Percentiles rank a stretch among this genome's conserved stretches.
These are phyloP conservation scores for Ammodytes dubius DNA, from an alignment of 2,113 vertebrate genomes.

Conservation along the genomic window DNA sequence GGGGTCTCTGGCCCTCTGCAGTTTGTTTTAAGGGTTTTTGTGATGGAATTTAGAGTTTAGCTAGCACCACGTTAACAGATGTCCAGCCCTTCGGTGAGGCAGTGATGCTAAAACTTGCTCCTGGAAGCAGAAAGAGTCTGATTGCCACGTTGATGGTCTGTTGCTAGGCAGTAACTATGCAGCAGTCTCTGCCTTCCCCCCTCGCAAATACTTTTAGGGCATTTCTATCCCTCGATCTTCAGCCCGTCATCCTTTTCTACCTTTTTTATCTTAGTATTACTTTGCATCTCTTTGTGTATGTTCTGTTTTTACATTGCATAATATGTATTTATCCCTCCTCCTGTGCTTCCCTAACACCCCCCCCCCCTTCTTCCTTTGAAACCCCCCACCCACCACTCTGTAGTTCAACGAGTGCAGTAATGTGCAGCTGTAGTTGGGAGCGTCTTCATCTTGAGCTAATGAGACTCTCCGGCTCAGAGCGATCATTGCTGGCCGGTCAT, in stretches of 20 bases:
- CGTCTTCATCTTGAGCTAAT: slow-evolving; percentile 42
- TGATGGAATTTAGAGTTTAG: slow-evolving; percentile 45
- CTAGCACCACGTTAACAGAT: slow-evolving; percentile 13
- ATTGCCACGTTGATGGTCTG: slow-evolving; percentile 73
- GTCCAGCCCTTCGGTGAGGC: slow-evolving; percentile 28
- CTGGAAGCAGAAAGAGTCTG: slow-evolving; percentile 61
- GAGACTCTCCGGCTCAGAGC: slow-evolving; percentile 21
- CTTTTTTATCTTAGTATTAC: background rate
- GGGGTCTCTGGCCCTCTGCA: slow-evolving; percentile 47
- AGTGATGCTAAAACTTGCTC: slow-evolving; percentile 61
- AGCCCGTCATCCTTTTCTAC: background rate
- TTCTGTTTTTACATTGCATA: slow-evolving; percentile 9
- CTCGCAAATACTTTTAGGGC: slow-evolving; percentile 47
- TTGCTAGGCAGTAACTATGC: slow-evolving; percentile 87
- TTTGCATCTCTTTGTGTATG: background rate
- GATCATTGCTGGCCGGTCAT: slow-evolving; percentile 44
- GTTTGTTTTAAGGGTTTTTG: slow-evolving; percentile 32
- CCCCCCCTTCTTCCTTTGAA: background rate
- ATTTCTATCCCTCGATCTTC: slow-evolving; percentile 12
- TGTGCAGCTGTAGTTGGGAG: slow-evolving; percentile 62
- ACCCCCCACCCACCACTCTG: slow-evolving; percentile 44
- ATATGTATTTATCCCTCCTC: slow-evolving; percentile 23
- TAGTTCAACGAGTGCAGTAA: slow-evolving; percentile 69
- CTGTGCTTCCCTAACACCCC: slow-evolving; percentile 13
- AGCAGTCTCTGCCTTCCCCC: slow-evolving; percentile 66